These are phyloP conservation scores for Oreochromis tanganicae DNA, from an alignment of 2,113 vertebrate genomes.

Conservation along the genomic window DNA sequence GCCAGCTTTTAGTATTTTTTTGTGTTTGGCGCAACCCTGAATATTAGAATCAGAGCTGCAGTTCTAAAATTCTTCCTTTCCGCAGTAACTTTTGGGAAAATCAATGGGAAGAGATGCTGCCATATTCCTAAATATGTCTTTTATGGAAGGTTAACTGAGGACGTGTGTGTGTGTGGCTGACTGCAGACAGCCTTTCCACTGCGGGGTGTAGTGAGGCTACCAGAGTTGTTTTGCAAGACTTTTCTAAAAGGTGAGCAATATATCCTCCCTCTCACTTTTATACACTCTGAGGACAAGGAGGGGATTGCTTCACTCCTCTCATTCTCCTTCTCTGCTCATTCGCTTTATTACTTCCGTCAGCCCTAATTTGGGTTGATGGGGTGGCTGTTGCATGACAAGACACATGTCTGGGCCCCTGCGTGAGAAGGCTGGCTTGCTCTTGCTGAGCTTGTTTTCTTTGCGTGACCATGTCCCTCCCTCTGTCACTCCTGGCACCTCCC, in stretches of 20 bases:
- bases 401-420: slow-evolving; percentile 69
- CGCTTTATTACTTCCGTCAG: slow-evolving; percentile 61
- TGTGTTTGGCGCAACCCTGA: neutral
- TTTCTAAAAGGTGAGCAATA: slow-evolving; percentile 23
- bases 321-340: slow-evolving; percentile 15
- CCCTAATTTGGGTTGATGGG: slow-evolving; percentile 62
- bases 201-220: slow-evolving; percentile 21
- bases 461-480: slow-evolving; percentile 73
- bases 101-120: neutral
- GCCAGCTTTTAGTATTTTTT: neutral
- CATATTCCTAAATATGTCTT: neutral
- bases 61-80: neutral
- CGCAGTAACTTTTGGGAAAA: neutral
- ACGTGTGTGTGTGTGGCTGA: slow-evolving; percentile 4
- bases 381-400: slow-evolving; percentile 69
- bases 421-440: slow-evolving; percentile 68
- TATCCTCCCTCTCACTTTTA: slow-evolving; percentile 33
- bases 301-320: neutral
- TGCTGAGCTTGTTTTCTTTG: slow-evolving; percentile 70
- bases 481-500: slow-evolving; percentile 64
- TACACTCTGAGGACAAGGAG: neutral
- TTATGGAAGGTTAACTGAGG: slow-evolving; percentile 27
- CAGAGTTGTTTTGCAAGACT: neutral
- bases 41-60: neutral
- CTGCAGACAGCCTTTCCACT: neutral